phyloP scores from a whole-genome alignment of 1,140 invertebrate genomes.

The Palaemon carinicauda region DNA sequence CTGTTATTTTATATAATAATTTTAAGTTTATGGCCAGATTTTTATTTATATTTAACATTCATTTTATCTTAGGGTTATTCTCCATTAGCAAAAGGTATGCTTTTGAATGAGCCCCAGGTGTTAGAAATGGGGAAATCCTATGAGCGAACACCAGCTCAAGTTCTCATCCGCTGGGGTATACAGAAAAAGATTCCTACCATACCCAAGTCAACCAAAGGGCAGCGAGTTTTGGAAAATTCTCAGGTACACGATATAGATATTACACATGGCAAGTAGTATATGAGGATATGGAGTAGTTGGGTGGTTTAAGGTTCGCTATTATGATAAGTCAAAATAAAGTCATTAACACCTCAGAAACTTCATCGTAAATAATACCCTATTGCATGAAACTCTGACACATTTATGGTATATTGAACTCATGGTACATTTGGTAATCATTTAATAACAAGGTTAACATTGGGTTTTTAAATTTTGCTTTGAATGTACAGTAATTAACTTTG shows the following conservation, averaged over 20 bases:
- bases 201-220: slow-evolving; percentile 64
- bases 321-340: neutral
- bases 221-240: slow-evolving; percentile 62
- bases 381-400: too few species aligned
- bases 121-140: slow-evolving; percentile 60
- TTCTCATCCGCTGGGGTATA: slow-evolving; percentile 65
- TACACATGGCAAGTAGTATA: neutral
- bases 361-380: too few species aligned
- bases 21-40: too few species aligned
- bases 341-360: too few species aligned
- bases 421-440: too few species aligned
- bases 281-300: neutral
- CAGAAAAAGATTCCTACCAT: slow-evolving; percentile 64
- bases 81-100: slow-evolving; percentile 65
- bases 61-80: slow-evolving; percentile 64
- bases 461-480: too few species aligned
- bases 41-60: too few species aligned
- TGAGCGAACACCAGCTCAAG: slow-evolving; percentile 63
- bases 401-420: too few species aligned
- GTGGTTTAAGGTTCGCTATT: neutral
- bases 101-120: slow-evolving; percentile 61
- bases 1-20: too few species aligned
- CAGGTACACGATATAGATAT: slow-evolving; percentile 59
- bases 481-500: too few species aligned
- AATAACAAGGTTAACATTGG: too few species aligned